Evolutionary conservation across 2,888 invertebrate genomes (phyloP).

Genomic region (Apantesis nais): DNA sequence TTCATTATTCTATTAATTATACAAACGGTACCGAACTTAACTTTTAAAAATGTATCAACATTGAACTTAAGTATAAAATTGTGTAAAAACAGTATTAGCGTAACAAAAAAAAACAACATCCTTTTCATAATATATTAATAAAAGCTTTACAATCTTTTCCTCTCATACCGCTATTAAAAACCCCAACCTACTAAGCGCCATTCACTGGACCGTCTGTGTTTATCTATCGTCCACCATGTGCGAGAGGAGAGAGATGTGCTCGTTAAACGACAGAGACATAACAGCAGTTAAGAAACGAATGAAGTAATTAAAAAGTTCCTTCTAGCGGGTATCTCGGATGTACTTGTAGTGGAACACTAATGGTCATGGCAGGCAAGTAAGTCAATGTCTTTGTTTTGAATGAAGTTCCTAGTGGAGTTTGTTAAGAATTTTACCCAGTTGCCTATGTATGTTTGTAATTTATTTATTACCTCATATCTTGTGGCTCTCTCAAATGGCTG

Average conservation of each 20-base stretch:
- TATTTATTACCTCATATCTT: too few relatives aligned
- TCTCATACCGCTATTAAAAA: slow-evolving; percentile 5
- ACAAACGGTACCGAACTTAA: neutral
- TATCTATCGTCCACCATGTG: slow-evolving; percentile 10
- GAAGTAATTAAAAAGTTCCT: slow-evolving; percentile 61
- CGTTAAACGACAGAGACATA: slow-evolving; percentile 21
- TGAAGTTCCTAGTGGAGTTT: neutral
- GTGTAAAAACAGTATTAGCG: neutral
- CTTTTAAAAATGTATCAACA: neutral
- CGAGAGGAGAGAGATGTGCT: neutral
- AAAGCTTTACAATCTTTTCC: neutral
- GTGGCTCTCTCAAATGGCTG: too few relatives aligned
- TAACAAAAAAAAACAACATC: neutral
- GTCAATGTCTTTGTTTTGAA: neutral
- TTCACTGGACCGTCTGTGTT: slow-evolving; percentile 12
- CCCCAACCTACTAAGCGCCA: neutral
- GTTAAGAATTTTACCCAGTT: too few relatives aligned
- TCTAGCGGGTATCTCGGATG: slow-evolving; percentile 44
- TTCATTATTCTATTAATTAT: too few relatives aligned
- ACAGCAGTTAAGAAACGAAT: slow-evolving; percentile 45
- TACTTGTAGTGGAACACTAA: slow-evolving; percentile 46
- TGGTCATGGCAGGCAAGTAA: slow-evolving; percentile 50
- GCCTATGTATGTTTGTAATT: too few relatives aligned
- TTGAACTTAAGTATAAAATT: neutral
- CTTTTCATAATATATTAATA: neutral